Percentiles rank a stretch among this genome's conserved stretches.
phyloP scores from a whole-genome alignment of 2,113 vertebrate genomes.

The Eurypyga helias region DNA sequence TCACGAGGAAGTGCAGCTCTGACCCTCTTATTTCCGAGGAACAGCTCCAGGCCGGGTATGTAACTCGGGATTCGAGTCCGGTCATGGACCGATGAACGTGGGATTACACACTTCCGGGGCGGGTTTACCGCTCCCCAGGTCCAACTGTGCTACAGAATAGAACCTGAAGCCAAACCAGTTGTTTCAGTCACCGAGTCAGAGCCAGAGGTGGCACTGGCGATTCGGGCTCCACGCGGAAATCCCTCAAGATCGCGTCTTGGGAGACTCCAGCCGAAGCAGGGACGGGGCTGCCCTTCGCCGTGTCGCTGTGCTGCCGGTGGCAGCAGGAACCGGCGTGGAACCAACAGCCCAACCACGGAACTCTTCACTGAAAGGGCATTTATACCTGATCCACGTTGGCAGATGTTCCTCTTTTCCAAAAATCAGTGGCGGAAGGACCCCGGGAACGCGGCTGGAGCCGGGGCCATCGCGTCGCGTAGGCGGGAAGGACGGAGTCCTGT shows the following conservation, averaged over 20 bases:
- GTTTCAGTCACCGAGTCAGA: not conserved
- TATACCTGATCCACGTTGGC: constrained; percentile 58
- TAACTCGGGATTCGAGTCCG: too few relatives aligned
- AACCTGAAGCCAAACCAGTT: not conserved
- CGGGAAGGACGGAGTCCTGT: not conserved
- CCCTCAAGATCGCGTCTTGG: not conserved
- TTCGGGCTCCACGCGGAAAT: not conserved
- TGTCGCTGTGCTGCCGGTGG: not conserved
- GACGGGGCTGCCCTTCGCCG: too few relatives aligned
- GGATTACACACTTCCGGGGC: not conserved
- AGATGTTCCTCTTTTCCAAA: constrained; percentile 36
- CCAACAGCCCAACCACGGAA: constrained; percentile 6
- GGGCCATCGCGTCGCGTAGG: not conserved
- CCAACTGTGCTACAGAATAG: not conserved
- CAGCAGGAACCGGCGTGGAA: not conserved
- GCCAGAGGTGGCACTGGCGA: not conserved
- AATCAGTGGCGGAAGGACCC: not conserved
- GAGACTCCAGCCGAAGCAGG: too few relatives aligned
- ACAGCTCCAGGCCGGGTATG: too few relatives aligned
- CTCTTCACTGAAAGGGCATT: constrained; percentile 81
- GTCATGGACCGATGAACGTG: not conserved
- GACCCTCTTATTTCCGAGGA: not conserved
- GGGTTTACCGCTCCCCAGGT: not conserved
- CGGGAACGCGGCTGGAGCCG: not conserved
- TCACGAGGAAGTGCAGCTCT: not conserved